Evolutionary conservation across 2,888 invertebrate genomes (phyloP).

Genomic region (Cephus nigrinus): DNA sequence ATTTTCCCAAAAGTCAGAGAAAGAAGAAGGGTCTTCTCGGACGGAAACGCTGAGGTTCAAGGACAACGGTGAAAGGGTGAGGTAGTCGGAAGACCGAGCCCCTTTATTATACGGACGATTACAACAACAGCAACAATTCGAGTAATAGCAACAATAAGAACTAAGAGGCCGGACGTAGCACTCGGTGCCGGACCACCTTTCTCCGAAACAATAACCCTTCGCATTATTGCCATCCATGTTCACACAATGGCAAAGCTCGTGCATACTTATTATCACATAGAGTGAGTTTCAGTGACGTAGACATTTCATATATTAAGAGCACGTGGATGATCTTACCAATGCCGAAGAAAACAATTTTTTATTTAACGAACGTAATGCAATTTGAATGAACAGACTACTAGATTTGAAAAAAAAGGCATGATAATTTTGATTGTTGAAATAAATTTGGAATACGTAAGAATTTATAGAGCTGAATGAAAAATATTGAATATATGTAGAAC

Average conservation of each 20-base stretch:
- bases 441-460: too few species aligned
- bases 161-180: constrained; percentile 14
- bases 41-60: background rate
- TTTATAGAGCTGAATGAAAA: too few species aligned
- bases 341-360: too few species aligned
- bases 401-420: too few species aligned
- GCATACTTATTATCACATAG: constrained; percentile 49
- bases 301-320: constrained; percentile 13
- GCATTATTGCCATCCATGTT: constrained; percentile 25
- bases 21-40: too few species aligned
- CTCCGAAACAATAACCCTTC: constrained; percentile 55
- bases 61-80: background rate
- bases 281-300: constrained; percentile 40
- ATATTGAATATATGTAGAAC: too few species aligned
- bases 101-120: constrained; percentile 7
- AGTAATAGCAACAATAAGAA: constrained; percentile 10
- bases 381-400: too few species aligned
- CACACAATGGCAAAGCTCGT: constrained; percentile 25
- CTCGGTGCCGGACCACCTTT: constrained; percentile 30
- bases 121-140: constrained; percentile 5
- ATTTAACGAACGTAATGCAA: too few species aligned
- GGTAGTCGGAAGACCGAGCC: constrained; percentile 1
- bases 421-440: too few species aligned
- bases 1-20: too few species aligned
- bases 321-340: too few species aligned